These are phyloP conservation scores for Esox lucius DNA, from an alignment of 2,797 vertebrate species.

Conservation along the genomic window DNA sequence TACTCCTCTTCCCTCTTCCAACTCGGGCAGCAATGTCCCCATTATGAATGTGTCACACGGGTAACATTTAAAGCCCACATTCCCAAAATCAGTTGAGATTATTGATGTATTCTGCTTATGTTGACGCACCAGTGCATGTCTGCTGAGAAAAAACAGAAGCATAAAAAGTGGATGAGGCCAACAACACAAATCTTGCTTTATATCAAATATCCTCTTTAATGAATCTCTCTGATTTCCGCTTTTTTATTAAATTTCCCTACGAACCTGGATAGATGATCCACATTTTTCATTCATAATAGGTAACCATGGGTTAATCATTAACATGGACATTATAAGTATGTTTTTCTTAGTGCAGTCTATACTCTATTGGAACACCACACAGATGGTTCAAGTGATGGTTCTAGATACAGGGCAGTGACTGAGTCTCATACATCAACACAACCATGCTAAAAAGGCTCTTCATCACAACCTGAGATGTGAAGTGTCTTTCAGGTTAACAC, in stretches of 20 bases:
- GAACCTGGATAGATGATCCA: conserved; percentile 1
- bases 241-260: conserved; percentile 11
- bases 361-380: not conserved
- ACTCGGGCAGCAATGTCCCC: conserved; percentile 8
- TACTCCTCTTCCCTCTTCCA: not conserved
- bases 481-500: too few relatives aligned
- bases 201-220: conserved; percentile 28
- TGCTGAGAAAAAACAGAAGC: conserved; percentile 19
- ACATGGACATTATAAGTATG: not conserved
- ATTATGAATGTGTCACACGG: conserved; percentile 58
- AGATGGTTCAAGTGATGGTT: too few relatives aligned
- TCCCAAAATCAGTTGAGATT: not conserved
- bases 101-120: not conserved
- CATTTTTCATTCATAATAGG: not conserved
- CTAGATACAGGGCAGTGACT: too few relatives aligned
- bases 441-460: too few relatives aligned
- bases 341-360: not conserved
- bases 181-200: conserved; percentile 33
- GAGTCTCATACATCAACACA: too few relatives aligned
- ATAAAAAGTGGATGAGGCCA: conserved; percentile 33
- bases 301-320: not conserved
- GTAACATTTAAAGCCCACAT: conserved; percentile 36
- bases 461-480: too few relatives aligned
- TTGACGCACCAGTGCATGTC: conserved; percentile 30
- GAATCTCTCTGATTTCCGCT: conserved; percentile 14